These are phyloP conservation scores for Heliconius hewitsoni DNA, from an alignment of 1,140 invertebrate species.

Conservation along the genomic window DNA sequence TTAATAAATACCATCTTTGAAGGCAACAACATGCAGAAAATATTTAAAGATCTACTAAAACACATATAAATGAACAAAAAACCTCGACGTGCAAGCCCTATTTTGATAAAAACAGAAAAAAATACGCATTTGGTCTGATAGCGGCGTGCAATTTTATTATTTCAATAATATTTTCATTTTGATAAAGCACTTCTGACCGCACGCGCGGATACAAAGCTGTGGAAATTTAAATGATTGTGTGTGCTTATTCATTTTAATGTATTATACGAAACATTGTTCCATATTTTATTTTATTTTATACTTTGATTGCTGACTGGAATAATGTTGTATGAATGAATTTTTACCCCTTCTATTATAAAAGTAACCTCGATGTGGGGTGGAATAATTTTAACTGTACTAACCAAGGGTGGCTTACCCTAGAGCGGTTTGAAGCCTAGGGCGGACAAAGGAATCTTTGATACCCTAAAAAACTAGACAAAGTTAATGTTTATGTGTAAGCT, in stretches of 20 bases:
- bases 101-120: not conserved
- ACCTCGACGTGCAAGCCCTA: not conserved
- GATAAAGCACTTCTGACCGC: constrained; percentile 9
- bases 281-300: constrained; percentile 4
- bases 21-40: too few species aligned
- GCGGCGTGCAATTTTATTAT: constrained; percentile 10
- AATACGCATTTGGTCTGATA: not conserved
- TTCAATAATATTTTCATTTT: constrained; percentile 14
- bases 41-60: too few species aligned
- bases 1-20: too few species aligned
- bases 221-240: constrained; percentile 14
- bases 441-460: not conserved
- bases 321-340: not conserved
- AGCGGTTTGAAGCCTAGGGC: not conserved
- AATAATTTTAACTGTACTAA: not conserved
- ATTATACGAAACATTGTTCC: not conserved
- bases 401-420: not conserved
- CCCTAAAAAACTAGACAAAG: not conserved
- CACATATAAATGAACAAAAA: too few species aligned
- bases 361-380: not conserved
- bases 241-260: constrained; percentile 6
- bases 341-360: not conserved
- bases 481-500: not conserved
- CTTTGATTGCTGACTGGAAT: not conserved
- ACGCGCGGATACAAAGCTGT: not conserved